These are phyloP conservation scores for Pammene aurita DNA, from an alignment of 2,888 invertebrate species.

Conservation along the genomic window DNA sequence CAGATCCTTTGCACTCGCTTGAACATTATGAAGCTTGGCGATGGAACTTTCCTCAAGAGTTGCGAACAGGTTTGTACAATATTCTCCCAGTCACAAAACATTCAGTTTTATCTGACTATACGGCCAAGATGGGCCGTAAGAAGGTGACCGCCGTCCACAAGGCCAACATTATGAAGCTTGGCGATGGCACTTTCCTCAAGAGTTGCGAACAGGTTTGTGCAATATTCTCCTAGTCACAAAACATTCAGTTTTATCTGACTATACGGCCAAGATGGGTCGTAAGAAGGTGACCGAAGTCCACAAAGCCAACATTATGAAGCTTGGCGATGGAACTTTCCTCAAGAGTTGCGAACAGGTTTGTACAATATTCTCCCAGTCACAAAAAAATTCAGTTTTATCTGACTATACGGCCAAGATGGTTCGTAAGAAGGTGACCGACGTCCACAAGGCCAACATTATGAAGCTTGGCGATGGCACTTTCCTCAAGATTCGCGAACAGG, in stretches of 20 bases:
- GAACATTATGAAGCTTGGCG: slow-evolving; percentile 99
- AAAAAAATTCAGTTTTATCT: too few species aligned
- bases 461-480: slow-evolving; percentile 91
- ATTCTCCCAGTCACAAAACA: neutral
- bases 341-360: slow-evolving; percentile 91
- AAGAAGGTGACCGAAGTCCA: slow-evolving; percentile 87
- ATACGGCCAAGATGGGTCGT: slow-evolving; percentile 95
- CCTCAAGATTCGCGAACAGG: slow-evolving; percentile 93
- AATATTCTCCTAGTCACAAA: too few species aligned
- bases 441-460: slow-evolving; percentile 59
- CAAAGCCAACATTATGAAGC: slow-evolving; percentile 77
- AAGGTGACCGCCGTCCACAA: slow-evolving; percentile 99
- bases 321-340: slow-evolving; percentile 89
- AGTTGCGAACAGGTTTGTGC: neutral
- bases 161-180: slow-evolving; percentile 76
- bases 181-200: too few species aligned
- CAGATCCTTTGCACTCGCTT: too few species aligned
- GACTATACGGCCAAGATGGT: too few species aligned
- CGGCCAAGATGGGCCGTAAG: too few species aligned
- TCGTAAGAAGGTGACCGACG: too few species aligned
- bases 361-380: neutral
- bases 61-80: slow-evolving; percentile 88
- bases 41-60: slow-evolving; percentile 95
- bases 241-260: slow-evolving; percentile 85
- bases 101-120: too few species aligned